Evolutionary conservation across 2,888 invertebrate species (phyloP).

Genomic region (Allophyes oxyacanthae): DNA sequence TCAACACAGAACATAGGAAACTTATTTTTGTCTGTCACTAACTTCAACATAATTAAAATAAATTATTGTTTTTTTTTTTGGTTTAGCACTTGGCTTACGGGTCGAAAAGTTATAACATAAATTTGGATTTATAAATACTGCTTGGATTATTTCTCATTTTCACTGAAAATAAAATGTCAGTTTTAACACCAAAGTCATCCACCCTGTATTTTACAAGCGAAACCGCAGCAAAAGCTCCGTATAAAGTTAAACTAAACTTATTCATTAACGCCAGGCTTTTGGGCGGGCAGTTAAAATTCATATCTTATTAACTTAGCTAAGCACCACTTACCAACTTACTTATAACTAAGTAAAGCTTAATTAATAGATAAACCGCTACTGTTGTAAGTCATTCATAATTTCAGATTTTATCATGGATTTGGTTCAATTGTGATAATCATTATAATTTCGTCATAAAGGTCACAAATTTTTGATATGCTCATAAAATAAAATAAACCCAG

Average conservation of each 20-base stretch:
- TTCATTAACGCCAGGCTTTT: constrained; percentile 61
- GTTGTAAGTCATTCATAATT: constrained; percentile 44
- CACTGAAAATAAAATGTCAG: too few species aligned
- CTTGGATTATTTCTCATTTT: too few species aligned
- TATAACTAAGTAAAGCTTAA: constrained; percentile 63
- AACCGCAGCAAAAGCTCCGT: constrained; percentile 32
- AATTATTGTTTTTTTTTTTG: too few species aligned
- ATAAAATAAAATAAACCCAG: too few species aligned
- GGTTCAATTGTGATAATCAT: constrained; percentile 5
- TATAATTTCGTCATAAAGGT: too few species aligned
- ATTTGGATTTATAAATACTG: too few species aligned
- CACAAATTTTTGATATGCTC: too few species aligned
- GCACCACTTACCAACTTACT: constrained; percentile 64
- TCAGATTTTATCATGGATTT: constrained; percentile 14
- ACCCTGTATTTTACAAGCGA: constrained; percentile 8
- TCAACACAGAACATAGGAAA: too few species aligned
- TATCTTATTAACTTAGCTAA: constrained; percentile 67
- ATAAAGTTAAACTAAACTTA: constrained; percentile 56
- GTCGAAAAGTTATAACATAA: too few species aligned
- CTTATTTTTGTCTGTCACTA: too few species aligned
- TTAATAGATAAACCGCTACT: constrained; percentile 52
- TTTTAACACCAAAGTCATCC: not conserved
- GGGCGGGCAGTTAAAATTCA: constrained; percentile 66
- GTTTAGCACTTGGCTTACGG: too few species aligned
- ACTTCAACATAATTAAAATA: too few species aligned